These are phyloP conservation scores for Megaceryle alcyon DNA, from an alignment of 2,797 vertebrate species.

Conservation along the genomic window DNA sequence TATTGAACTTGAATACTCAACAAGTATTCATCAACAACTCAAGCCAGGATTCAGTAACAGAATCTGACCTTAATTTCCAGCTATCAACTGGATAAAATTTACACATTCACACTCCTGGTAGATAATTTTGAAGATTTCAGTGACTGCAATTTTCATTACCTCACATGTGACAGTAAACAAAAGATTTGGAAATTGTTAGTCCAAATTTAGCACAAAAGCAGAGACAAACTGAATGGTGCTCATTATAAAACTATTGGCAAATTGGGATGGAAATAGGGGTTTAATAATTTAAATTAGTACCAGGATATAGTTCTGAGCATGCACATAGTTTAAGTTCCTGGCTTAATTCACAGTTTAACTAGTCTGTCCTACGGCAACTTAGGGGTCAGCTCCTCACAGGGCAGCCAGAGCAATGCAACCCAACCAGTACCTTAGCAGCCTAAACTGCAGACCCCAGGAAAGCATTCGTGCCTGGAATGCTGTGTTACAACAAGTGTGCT, in stretches of 20 bases:
- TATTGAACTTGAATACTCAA: background rate
- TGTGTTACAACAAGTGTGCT: background rate
- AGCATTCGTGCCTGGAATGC: background rate
- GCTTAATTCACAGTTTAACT: background rate
- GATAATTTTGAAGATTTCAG: background rate
- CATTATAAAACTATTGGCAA: background rate
- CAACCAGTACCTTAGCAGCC: background rate
- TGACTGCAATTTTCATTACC: background rate
- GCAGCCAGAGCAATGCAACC: background rate
- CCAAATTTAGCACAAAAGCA: background rate
- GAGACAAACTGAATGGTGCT: background rate
- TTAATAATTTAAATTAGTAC: background rate
- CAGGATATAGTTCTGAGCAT: conserved; percentile 42
- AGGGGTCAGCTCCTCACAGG: background rate
- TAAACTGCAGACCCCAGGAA: background rate
- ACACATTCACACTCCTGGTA: background rate
- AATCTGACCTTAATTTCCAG: background rate
- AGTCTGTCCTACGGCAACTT: background rate
- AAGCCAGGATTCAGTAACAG: background rate
- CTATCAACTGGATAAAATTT: background rate
- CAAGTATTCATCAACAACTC: background rate
- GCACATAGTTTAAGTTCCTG: background rate
- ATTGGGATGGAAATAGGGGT: background rate
- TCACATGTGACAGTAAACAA: background rate
- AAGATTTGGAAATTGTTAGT: background rate